Conservation (phyloP, 2,888 invertebrate genomes). For the Caenorhabditis panamensis region DNA sequence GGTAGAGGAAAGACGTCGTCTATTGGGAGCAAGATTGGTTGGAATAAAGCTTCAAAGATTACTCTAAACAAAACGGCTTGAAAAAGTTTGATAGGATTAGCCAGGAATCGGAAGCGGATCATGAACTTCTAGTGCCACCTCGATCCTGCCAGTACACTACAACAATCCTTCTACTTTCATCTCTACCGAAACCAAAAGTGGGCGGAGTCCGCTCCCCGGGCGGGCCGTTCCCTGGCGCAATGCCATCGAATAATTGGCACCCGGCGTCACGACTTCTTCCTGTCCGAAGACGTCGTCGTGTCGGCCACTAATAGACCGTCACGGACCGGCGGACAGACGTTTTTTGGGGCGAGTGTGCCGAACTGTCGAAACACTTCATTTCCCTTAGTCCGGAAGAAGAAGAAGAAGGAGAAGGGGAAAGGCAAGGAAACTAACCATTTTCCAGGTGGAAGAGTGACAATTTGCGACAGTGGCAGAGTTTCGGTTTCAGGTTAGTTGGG, state of each 20-base stretch:
- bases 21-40: too few species aligned
- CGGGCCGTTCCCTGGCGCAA: not conserved
- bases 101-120: not conserved
- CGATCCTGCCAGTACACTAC: not conserved
- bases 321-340: constrained; percentile 50
- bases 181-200: constrained; percentile 7
- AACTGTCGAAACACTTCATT: constrained; percentile 34
- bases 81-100: not conserved
- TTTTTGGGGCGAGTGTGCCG: constrained; percentile 22
- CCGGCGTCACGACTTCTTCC: constrained; percentile 9
- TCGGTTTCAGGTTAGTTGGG: constrained; percentile 14
- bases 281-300: not conserved
- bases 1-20: too few species aligned
- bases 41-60: too few species aligned
- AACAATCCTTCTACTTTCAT: constrained; percentile 6
- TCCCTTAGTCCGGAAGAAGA: constrained; percentile 2
- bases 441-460: constrained; percentile 18
- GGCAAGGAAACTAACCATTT: constrained; percentile 27
- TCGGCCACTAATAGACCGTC: constrained; percentile 51
- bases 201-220: not conserved
- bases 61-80: too few species aligned
- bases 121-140: not conserved
- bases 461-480: constrained; percentile 14
- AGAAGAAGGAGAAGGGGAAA: not conserved
- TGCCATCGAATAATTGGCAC: constrained; percentile 8